Conservation (phyloP, 2,113 vertebrate species). For the Sigmodon hispidus region DNA sequence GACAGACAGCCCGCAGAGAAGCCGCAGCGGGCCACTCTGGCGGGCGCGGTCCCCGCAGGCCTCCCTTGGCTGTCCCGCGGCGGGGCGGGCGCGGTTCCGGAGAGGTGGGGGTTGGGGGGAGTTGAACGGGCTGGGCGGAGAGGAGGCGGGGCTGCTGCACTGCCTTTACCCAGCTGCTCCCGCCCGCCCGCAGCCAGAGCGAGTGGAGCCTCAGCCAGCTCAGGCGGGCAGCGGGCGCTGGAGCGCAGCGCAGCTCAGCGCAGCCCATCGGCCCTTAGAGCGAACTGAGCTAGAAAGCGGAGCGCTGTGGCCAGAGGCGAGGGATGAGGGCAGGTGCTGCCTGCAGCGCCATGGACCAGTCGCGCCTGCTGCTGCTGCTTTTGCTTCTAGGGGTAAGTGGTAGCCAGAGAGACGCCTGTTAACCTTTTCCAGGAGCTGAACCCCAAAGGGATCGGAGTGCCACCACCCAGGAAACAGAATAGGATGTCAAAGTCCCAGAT, state of each 20-base stretch:
- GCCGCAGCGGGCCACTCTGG: slow-evolving; percentile 26
- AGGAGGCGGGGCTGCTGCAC: slow-evolving; percentile 76
- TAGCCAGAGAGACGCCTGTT: background rate
- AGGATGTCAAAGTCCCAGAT: slow-evolving; percentile 11
- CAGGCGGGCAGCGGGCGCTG: background rate
- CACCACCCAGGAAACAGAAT: background rate
- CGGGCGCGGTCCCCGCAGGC: background rate
- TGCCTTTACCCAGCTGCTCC: slow-evolving; percentile 61
- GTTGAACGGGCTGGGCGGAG: slow-evolving; percentile 70
- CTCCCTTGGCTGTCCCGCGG: background rate
- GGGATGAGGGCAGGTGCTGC: slow-evolving; percentile 69
- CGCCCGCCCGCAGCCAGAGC: slow-evolving; percentile 56
- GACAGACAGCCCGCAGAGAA: slow-evolving; percentile 25
- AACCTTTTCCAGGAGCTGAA: background rate
- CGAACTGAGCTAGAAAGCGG: slow-evolving; percentile 40
- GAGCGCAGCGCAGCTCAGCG: slow-evolving; percentile 30
- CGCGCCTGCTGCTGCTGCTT: slow-evolving; percentile 67
- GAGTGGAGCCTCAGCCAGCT: slow-evolving; percentile 66
- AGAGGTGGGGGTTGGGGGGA: slow-evolving; percentile 57
- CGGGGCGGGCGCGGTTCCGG: slow-evolving; percentile 77
- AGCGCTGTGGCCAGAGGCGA: slow-evolving; percentile 49
- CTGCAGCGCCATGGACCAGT: slow-evolving; percentile 73
- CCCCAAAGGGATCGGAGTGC: background rate
- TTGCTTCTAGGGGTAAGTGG: slow-evolving; percentile 79
- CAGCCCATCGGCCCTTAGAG: slow-evolving; percentile 35